phyloP scores from a whole-genome alignment of 2,113 vertebrate genomes.

The Pomatostomus ruficeps region DNA sequence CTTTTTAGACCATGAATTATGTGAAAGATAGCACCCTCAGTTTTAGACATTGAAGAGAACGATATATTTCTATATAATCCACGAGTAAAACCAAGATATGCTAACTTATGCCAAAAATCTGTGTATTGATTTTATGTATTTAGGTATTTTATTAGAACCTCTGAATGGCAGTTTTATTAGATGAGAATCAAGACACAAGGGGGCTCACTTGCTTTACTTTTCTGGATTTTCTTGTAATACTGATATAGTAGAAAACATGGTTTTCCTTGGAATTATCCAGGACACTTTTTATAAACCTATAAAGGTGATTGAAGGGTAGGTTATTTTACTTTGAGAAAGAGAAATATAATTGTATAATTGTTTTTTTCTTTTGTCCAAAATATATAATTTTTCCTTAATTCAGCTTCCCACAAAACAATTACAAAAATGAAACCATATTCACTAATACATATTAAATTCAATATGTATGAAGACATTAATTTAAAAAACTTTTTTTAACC shows the following conservation, averaged over 20 bases:
- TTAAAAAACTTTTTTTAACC: not conserved
- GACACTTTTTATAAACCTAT: not conserved
- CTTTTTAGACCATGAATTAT: not conserved
- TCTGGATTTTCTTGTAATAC: not conserved
- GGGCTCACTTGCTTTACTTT: slow-evolving; percentile 67
- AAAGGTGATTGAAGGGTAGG: slow-evolving; percentile 38
- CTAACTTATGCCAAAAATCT: not conserved
- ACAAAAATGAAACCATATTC: not conserved
- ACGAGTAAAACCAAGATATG: not conserved
- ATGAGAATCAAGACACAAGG: slow-evolving; percentile 51
- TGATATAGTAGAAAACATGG: not conserved
- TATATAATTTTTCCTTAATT: not conserved
- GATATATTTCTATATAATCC: not conserved
- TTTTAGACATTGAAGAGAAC: not conserved
- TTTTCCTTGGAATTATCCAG: slow-evolving; percentile 35
- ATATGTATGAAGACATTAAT: not conserved
- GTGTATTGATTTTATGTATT: not conserved
- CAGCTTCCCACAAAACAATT: not conserved
- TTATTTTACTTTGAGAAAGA: slow-evolving; percentile 46
- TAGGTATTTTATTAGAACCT: not conserved
- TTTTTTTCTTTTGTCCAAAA: not conserved
- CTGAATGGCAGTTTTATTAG: not conserved
- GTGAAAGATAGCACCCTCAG: not conserved
- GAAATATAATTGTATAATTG: not conserved
- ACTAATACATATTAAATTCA: not conserved